phyloP scores from a whole-genome alignment of 2,888 invertebrate species.

The Agrotis ipsilon region DNA sequence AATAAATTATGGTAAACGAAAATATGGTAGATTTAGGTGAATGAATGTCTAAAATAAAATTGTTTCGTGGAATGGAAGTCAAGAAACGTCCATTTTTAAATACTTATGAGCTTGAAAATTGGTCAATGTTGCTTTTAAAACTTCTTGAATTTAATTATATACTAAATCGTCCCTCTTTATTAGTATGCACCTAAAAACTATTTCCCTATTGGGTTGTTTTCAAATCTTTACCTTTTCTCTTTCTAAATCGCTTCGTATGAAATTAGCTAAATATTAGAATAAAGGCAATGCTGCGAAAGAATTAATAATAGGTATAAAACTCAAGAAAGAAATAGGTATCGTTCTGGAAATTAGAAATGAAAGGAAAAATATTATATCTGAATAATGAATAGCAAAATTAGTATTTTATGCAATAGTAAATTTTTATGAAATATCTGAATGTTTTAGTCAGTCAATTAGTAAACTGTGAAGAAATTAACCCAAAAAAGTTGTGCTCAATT shows the following conservation, averaged over 20 bases:
- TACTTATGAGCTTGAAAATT: slow-evolving; percentile 51
- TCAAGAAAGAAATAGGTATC: neutral
- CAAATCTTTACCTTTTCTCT: slow-evolving; percentile 26
- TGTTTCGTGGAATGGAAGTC: neutral
- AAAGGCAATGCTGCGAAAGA: slow-evolving; percentile 58
- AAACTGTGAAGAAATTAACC: slow-evolving; percentile 4
- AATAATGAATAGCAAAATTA: neutral
- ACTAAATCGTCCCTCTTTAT: slow-evolving; percentile 23
- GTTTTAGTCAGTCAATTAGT: neutral
- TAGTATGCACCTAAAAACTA: slow-evolving; percentile 21
- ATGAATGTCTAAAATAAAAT: neutral
- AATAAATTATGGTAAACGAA: too few relatives aligned
- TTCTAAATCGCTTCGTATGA: slow-evolving; percentile 39
- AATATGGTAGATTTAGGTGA: too few relatives aligned
- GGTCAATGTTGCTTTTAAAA: slow-evolving; percentile 49
- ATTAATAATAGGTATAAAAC: slow-evolving; percentile 34
- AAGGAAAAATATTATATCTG: neutral
- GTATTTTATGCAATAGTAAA: neutral
- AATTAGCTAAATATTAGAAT: slow-evolving; percentile 28
- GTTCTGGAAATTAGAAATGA: neutral
- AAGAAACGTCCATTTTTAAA: slow-evolving; percentile 55
- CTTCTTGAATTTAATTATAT: slow-evolving; percentile 9
- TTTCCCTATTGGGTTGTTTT: slow-evolving; percentile 38
- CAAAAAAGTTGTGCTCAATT: slow-evolving; percentile 35
- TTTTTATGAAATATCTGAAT: slow-evolving; percentile 23